Base-by-base conservation (phyloP, 1,140 invertebrate species). In the Zaprionus vittiger region DNA sequence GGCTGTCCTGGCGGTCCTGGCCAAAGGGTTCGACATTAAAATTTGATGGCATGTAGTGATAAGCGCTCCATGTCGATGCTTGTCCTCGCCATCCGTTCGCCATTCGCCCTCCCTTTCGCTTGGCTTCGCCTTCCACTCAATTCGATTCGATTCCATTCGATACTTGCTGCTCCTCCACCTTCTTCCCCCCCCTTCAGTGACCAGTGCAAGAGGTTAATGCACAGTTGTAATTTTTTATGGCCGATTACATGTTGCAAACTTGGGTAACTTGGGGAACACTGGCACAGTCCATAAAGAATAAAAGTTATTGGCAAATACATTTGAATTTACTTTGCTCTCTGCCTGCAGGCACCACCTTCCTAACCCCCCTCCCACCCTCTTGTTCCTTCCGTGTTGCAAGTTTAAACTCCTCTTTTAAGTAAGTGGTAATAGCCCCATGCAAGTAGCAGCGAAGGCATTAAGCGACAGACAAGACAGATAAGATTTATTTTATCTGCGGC, bases 11-110 rank as follows among this genome's bases (percentile, higher is more conserved):
- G 0, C 3, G 47, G 38, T 68, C 17, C 59, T 65, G 67, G 69
- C 73, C 77, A 83, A 90, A 89, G 81, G 85, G 87, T 90, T 83
- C 72, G 79, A 83, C 85, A 90, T 90, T 90, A 90, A 90, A 90
- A 90, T 90, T 90, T 90, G 85, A 85, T 90, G 81, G 82, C 82
- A 90, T 90, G 85, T 90, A 85, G 85, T 90, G 85, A 89, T 89
- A 87, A 87, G 84, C 85, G 81, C 79, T 90, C 85, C 67, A 80
- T 85, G 77, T 77, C 81, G 84, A 78, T 77, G 78, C 75, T 61
- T 54, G 77, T 66, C 63, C 38, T 64, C 68, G 34, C 31, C 47
- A 47, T 47, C 47, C 17, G 47, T 52, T 24, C 47, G 47, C 47
- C 17, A 47, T 47, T 47, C 41, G 11, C 14, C 15, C 47, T 24